A percentile compares a stretch with the other conserved stretches of the same genome.
These are phyloP conservation scores for Caiman crocodilus DNA, from an alignment of 2,797 vertebrate genomes.

Conservation along the genomic window DNA sequence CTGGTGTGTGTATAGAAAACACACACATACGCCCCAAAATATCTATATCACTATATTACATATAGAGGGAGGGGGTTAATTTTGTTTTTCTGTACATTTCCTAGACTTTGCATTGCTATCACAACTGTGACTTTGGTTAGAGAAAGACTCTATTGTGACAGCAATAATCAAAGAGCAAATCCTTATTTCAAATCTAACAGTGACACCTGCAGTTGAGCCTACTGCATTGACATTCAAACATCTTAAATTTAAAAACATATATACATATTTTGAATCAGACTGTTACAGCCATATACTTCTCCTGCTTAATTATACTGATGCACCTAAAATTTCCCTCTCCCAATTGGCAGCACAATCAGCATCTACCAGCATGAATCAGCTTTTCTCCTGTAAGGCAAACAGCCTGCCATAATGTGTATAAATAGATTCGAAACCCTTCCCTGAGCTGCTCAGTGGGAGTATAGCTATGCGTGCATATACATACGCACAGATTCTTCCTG, in stretches of 20 bases:
- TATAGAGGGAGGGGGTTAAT: not conserved
- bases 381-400: constrained; percentile 38
- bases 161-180: not conserved
- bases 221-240: not conserved
- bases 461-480: not conserved
- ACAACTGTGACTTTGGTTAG: not conserved
- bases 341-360: constrained; percentile 24
- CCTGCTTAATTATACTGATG: constrained; percentile 34
- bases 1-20: fast-evolving
- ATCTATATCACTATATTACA: fast-evolving
- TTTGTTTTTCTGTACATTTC: not conserved
- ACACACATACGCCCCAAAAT: fast-evolving
- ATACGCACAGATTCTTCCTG: not conserved
- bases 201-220: constrained; percentile 82
- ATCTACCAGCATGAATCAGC: constrained; percentile 58
- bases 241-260: not conserved
- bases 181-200: constrained; percentile 80
- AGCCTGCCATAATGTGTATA: constrained; percentile 20
- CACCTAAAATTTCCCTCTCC: constrained; percentile 37
- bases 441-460: constrained; percentile 11
- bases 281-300: not conserved
- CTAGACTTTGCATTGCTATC: not conserved
- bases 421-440: constrained; percentile 49
- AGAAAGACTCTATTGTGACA: constrained; percentile 26
- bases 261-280: not conserved